These are phyloP conservation scores for Urocynchramus pylzowi DNA, from an alignment of 2,113 vertebrate genomes.

Conservation along the genomic window DNA sequence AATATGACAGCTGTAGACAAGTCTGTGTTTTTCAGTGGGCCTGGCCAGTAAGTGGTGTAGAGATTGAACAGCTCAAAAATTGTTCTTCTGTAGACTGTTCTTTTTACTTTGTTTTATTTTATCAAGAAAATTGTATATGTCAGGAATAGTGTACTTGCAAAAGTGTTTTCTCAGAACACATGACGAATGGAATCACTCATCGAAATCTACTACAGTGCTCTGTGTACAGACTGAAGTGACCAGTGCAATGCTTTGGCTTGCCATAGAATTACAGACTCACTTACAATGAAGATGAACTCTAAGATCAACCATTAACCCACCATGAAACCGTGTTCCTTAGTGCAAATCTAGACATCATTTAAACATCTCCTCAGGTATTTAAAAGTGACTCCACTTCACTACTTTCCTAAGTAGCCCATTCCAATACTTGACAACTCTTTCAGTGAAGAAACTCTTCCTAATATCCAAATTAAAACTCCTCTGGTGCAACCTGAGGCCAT, in stretches of 20 bases:
- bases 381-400: not conserved
- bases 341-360: not conserved
- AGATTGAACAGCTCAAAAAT: not conserved
- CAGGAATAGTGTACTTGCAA: not conserved
- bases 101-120: not conserved
- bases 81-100: not conserved
- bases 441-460: not conserved
- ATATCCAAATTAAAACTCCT: not conserved
- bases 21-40: not conserved
- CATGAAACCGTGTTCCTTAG: not conserved
- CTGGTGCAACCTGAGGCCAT: not conserved
- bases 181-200: not conserved
- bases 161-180: not conserved
- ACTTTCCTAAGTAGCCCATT: not conserved
- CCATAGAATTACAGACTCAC: not conserved
- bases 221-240: not conserved
- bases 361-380: not conserved
- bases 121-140: not conserved
- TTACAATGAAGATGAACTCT: not conserved
- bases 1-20: not conserved
- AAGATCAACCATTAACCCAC: not conserved
- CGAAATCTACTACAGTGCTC: not conserved
- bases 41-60: not conserved
- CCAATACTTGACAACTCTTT: not conserved
- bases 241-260: not conserved